Base-by-base conservation (phyloP, 2,888 invertebrate genomes). In the Euproctis similis region DNA sequence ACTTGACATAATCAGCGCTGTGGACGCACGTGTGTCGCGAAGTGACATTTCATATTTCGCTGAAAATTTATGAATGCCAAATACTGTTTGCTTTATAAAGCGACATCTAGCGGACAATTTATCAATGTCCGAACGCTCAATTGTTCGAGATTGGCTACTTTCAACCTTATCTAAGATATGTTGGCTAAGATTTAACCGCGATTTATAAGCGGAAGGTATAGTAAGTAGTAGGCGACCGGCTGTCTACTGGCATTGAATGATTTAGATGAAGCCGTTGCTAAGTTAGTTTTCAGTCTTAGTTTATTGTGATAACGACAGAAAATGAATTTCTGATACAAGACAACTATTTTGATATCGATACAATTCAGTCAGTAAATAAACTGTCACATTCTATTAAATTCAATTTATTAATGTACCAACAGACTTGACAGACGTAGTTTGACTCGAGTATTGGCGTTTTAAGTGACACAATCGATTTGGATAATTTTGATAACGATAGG, bases 41-140 rank as follows among this genome's bases (percentile, higher is more conserved):
- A 49, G 49, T 48, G 20, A 36, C 36, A 41, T 42, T n/a, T n/a
- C n/a, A 32, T 39, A 38, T 54, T 54, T 34, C 28, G 39, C 42
- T 36, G 28, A 47, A 49, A n/a, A 47, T 53, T 52, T 53, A 54
- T 55, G 55, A 53, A 53, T 54, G 39, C 45, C 46, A 52, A 53
- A 53, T 48, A 51, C 38, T 30, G 33, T 36, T 29, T 6, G 11
- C 10, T 22, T 28, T 16, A 30, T 37, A 42, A 43, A 44, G 50
- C 51, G 39, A 48, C 45, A 53, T 46, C 47, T 38, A 45, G 45
- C 47, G 2, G 33, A 29, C 36, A 37, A 59, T 58, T 51, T 54
- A 54, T 59, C 56, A 46, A 43, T 28, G 59, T 53, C 59, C 23
- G 30, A 34, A 14, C 44, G 48, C 45, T 42, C 45, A 46, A 44